Conservation (phyloP, 2,797 vertebrate species). For the Aulostomus chinensis region DNA sequence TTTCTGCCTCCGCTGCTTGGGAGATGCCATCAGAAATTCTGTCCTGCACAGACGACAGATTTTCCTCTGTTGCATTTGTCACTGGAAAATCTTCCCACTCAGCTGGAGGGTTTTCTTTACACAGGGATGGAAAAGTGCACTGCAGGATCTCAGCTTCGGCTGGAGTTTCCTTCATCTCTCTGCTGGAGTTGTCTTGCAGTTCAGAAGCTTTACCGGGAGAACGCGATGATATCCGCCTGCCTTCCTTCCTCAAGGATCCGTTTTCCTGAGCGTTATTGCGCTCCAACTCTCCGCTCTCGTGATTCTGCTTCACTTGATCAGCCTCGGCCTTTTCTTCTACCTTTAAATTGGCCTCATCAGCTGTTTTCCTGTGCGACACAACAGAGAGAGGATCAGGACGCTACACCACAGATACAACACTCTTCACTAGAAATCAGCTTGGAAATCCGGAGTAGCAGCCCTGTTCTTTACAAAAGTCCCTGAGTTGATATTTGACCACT, state of each 20-base stretch:
- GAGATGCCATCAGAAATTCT: slow-evolving; percentile 9
- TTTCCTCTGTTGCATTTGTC: slow-evolving; percentile 10
- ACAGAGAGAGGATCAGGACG: slow-evolving; percentile 1
- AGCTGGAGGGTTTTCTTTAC: background rate
- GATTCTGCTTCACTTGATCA: slow-evolving; percentile 27
- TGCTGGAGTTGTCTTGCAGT: slow-evolving; percentile 11
- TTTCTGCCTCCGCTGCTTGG: slow-evolving; percentile 15
- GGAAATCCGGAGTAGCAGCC: no score
- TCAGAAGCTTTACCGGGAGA: slow-evolving; percentile 13
- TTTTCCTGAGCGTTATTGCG: slow-evolving; percentile 57
- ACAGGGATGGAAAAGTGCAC: slow-evolving; percentile 39
- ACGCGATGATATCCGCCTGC: background rate
- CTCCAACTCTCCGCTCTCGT: slow-evolving; percentile 24
- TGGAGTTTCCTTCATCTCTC: slow-evolving; percentile 3
- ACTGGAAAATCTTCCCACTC: slow-evolving; percentile 7
- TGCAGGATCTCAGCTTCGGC: slow-evolving; percentile 9
- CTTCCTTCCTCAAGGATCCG: slow-evolving; percentile 40
- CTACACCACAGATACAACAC: background rate
- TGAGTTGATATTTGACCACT: no score
- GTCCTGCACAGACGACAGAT: slow-evolving; percentile 2
- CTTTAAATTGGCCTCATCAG: background rate
- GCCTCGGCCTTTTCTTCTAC: slow-evolving; percentile 3
- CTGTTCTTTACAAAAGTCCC: no score
- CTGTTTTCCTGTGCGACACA: slow-evolving; percentile 36
- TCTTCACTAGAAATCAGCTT: no score